phyloP scores from a whole-genome alignment of 2,797 vertebrate genomes.

The Trachurus trachurus region DNA sequence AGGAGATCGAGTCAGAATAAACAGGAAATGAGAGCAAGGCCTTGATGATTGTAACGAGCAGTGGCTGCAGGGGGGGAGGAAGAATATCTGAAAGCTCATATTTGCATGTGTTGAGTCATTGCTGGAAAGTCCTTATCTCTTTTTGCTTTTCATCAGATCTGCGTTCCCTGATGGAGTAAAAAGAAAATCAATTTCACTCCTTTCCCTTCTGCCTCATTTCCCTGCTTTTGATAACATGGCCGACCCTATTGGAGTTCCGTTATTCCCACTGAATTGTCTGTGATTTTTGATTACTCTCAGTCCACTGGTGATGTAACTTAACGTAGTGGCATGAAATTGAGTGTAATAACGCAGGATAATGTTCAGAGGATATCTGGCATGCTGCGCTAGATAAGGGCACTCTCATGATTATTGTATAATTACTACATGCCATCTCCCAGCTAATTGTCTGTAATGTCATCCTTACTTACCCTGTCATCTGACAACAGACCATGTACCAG shows the following conservation, averaged over 20 bases:
- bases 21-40: conserved; percentile 47
- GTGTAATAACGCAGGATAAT: conserved; percentile 58
- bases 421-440: conserved; percentile 46
- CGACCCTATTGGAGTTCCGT: conserved; percentile 41
- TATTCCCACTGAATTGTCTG: conserved; percentile 52
- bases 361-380: conserved; percentile 45
- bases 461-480: conserved; percentile 55
- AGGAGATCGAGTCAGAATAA: conserved; percentile 30
- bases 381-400: conserved; percentile 47
- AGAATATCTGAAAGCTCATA: conserved; percentile 54
- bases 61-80: conserved; percentile 30
- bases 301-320: conserved; percentile 52
- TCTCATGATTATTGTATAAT: conserved; percentile 60
- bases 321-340: conserved; percentile 53
- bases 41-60: conserved; percentile 45
- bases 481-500: conserved; percentile 37
- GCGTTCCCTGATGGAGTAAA: conserved; percentile 46
- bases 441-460: conserved; percentile 72
- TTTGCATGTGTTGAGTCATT: conserved; percentile 65
- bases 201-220: conserved; percentile 61
- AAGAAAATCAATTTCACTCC: conserved; percentile 54
- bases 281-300: conserved; percentile 56
- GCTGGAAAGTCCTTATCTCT: conserved; percentile 61
- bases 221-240: conserved; percentile 46
- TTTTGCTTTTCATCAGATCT: conserved; percentile 65